Evolutionary conservation across 2,888 invertebrate genomes (phyloP).

Genomic region (Teinopalpus imperialis): DNA sequence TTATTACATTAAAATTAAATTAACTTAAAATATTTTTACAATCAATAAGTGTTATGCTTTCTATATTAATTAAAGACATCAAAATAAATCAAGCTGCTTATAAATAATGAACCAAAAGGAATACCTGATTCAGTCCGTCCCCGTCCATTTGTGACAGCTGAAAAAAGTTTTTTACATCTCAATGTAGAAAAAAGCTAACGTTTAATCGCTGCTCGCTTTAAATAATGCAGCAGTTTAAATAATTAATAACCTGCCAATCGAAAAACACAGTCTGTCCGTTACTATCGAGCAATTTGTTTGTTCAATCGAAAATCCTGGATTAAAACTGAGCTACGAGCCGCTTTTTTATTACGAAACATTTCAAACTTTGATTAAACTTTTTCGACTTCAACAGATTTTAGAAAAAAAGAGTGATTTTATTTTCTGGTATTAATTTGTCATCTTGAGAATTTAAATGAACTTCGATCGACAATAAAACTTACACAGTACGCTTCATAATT

Average conservation of each 20-base stretch:
- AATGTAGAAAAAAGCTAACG: constrained; percentile 2
- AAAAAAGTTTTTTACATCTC: too few relatives aligned
- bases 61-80: too few relatives aligned
- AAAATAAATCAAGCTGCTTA: too few relatives aligned
- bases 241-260: constrained; percentile 25
- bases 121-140: too few relatives aligned
- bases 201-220: constrained; percentile 11
- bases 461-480: neutral
- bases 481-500: neutral
- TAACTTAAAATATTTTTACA: neutral
- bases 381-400: neutral
- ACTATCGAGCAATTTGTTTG: constrained; percentile 23
- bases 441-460: neutral
- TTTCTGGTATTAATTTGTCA: too few relatives aligned
- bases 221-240: constrained; percentile 26
- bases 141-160: too few relatives aligned
- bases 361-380: constrained; percentile 14
- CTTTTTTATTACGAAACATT: constrained; percentile 21
- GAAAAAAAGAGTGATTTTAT: constrained; percentile 2
- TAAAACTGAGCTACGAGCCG: constrained; percentile 9
- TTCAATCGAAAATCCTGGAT: constrained; percentile 22
- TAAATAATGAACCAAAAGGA: too few relatives aligned
- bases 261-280: constrained; percentile 19
- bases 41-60: too few relatives aligned
- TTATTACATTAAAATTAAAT: neutral